Evolutionary conservation across 2,888 invertebrate species (phyloP), one percentile per base, ranked within the genome.

Genomic region (Elegia similella): DNA sequence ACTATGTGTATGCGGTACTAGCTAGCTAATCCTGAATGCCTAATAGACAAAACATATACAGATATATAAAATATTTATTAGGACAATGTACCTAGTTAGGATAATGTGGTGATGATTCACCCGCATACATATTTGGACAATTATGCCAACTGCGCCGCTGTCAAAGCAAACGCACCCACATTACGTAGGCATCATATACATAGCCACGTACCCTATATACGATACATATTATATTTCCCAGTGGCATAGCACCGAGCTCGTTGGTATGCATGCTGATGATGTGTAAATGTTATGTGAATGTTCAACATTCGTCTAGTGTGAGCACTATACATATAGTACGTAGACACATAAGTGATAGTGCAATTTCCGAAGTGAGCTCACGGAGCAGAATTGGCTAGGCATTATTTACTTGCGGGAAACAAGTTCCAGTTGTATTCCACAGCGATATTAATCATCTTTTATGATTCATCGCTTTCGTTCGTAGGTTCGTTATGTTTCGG

Each of bases 191-290:
- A 42, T 29, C 29, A 56, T 48, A 32, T 16, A 55, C 13, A 48
- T 48, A 50, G 16, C 15, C 32, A 16, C 29, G 13, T 47, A 34
- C 30, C 47, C 1, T 30, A 48, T 48, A 56, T 42, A 56, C 30
- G 29, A 47, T 42, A 60, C 60, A 55, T 59, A 58, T 64, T 61
- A 64, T 61, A 64, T 64, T 64, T 64, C 62, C 64, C 64, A 56
- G 60, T 64, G 62, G 62, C 58, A 59, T 62, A 61, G 64, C 57
- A 55, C 53, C 42, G 59, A 59, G 56, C 64, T 59, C 62, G 60
- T 62, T 62, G 62, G 58, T 56, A 62, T 62, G 59, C 64, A 56
- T 54, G 57, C 61, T 48, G 59, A 60, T 63, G 61, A 64, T 58
- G 64, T 62, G 62, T 59, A 60, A 62, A 61, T 61, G 63, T 59